Evolutionary conservation across 2,113 vertebrate genomes (phyloP).

Genomic region (Alexandromys fortis): DNA sequence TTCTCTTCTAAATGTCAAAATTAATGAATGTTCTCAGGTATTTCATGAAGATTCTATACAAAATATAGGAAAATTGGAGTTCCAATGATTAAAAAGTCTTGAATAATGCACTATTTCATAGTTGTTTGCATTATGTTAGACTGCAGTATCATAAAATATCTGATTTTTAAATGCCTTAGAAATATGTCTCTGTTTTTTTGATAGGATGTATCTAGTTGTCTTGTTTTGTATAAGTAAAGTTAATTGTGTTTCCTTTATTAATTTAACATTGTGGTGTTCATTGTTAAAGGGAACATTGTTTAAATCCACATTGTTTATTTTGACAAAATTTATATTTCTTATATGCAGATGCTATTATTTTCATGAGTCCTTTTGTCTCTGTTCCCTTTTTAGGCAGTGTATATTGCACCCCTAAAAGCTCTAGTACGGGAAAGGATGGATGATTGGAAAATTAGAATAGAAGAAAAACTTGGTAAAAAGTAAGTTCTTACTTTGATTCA

Average conservation of each 20-base stretch:
- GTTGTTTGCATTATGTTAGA: background rate
- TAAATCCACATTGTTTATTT: background rate
- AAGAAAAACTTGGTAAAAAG: constrained; percentile 97
- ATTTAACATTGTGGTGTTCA: background rate
- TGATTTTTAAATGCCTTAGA: background rate
- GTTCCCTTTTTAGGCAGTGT: constrained; percentile 91
- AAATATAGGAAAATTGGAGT: background rate
- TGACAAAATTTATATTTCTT: constrained; percentile 48
- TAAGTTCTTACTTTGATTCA: constrained; percentile 85
- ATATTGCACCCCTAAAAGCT: constrained; percentile 97
- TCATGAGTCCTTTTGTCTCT: constrained; percentile 25
- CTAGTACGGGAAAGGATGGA: constrained; percentile 97
- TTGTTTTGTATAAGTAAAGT: constrained; percentile 10
- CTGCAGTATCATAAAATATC: constrained; percentile 19
- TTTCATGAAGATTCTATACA: background rate
- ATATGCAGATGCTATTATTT: constrained; percentile 52
- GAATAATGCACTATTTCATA: background rate
- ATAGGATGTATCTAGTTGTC: background rate
- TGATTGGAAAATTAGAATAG: constrained; percentile 98
- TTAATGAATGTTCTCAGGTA: background rate
- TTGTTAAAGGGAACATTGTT: background rate
- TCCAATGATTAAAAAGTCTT: background rate
- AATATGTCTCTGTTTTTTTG: background rate
- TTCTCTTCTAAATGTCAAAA: constrained; percentile 27
- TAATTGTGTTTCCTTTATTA: constrained; percentile 1